Conservation (phyloP, 2,113 vertebrate genomes). For the Marmota flaviventris region DNA sequence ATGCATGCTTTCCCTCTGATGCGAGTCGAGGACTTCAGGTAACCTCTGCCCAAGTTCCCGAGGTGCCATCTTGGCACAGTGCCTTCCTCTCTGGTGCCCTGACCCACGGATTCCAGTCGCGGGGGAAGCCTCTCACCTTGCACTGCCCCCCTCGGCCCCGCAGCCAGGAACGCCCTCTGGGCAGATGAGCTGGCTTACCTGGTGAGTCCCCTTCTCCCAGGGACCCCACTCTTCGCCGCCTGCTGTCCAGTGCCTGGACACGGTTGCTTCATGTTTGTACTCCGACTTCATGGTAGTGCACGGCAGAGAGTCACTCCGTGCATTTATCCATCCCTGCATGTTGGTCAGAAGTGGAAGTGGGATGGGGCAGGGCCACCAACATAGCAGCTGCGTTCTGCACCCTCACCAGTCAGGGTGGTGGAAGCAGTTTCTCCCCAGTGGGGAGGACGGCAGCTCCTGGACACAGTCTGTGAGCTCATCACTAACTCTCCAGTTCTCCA, state of each 20-base stretch:
- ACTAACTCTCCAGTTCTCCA: background rate
- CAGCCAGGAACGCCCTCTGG: background rate
- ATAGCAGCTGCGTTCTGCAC: background rate
- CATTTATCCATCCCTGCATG: background rate
- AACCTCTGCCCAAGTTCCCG: background rate
- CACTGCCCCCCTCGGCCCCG: fast-evolving
- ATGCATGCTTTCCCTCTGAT: background rate
- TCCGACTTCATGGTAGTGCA: background rate
- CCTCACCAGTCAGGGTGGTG: no score
- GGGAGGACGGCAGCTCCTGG: background rate
- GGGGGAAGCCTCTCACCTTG: no score
- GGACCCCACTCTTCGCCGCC: background rate
- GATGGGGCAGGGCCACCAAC: background rate
- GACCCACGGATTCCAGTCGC: fast-evolving
- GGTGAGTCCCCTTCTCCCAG: background rate
- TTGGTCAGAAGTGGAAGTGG: background rate
- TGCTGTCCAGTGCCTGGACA: background rate
- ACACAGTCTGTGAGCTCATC: fast-evolving
- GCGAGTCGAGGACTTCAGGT: background rate
- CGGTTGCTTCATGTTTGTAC: background rate
- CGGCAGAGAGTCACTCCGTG: background rate
- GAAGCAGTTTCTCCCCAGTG: no score
- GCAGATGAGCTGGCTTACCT: background rate
- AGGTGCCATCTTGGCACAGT: background rate
- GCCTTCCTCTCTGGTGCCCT: background rate